Conservation (phyloP, 35 echinoderm and acorn worm species). For the Holothuria glaberrima region DNA sequence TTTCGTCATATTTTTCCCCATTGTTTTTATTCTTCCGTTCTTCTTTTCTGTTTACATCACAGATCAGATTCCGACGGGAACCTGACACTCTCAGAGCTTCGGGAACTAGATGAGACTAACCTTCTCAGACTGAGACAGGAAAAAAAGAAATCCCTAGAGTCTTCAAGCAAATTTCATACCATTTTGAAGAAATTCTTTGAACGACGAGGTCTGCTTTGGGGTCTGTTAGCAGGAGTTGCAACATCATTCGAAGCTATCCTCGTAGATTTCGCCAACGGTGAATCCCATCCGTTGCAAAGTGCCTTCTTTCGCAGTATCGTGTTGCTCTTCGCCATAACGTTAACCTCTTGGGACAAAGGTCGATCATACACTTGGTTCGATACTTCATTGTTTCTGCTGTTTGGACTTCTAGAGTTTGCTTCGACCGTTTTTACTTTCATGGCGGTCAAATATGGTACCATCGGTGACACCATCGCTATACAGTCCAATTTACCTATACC, state of each 20-base stretch:
- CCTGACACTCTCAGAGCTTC: too few relatives aligned
- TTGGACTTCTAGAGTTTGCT: constrained; percentile 11
- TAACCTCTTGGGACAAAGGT: not conserved
- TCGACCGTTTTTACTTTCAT: constrained; percentile 39
- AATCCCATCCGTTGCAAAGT: constrained; percentile 13
- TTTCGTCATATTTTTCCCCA: too few relatives aligned
- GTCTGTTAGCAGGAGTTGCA: constrained; percentile 20
- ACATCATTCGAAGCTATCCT: constrained; percentile 44
- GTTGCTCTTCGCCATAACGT: not conserved
- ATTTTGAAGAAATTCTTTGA: not conserved
- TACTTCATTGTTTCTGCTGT: not conserved
- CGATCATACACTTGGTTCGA: not conserved
- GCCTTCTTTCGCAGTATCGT: constrained; percentile 18
- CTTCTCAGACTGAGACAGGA: too few relatives aligned
- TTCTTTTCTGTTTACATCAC: too few relatives aligned
- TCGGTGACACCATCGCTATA: constrained; percentile 42
- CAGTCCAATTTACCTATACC: constrained; percentile 45
- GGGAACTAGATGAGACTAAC: too few relatives aligned
- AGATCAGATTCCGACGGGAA: too few relatives aligned
- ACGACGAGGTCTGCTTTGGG: constrained; percentile 29
- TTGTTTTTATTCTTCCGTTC: too few relatives aligned
- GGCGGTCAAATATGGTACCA: constrained; percentile 13
- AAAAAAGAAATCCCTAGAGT: too few relatives aligned
- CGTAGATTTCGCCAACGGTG: constrained; percentile 16
- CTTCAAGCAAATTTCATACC: too few relatives aligned